Evolutionary conservation across 2,113 vertebrate species (phyloP).

Genomic region (Turnix velox): DNA sequence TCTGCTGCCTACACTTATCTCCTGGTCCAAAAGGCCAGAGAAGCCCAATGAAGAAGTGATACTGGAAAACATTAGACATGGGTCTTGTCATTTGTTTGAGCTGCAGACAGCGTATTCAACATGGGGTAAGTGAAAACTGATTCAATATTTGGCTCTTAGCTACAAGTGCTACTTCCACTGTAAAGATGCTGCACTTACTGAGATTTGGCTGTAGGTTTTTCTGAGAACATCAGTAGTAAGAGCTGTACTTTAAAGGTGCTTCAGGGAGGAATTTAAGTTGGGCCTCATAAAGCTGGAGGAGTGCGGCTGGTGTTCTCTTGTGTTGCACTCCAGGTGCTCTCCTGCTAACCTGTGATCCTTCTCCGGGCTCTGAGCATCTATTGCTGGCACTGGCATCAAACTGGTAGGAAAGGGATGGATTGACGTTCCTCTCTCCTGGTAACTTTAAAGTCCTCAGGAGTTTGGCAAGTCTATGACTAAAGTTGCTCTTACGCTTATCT

Average conservation of each 20-base stretch:
- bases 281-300: neutral
- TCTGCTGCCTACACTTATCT: neutral
- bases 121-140: neutral
- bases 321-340: neutral
- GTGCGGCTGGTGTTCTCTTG: neutral
- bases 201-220: neutral
- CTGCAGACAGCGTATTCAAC: neutral
- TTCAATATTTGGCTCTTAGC: neutral
- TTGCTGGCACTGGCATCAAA: neutral
- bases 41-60: rapidly evolving
- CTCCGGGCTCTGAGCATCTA: neutral
- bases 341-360: neutral
- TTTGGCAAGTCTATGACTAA: neutral
- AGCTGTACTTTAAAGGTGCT: neutral
- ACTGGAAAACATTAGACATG: neutral
- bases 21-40: neutral
- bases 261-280: too few species aligned
- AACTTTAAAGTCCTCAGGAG: neutral
- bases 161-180: neutral
- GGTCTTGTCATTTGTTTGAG: neutral
- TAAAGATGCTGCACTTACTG: neutral
- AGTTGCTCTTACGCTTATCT: neutral
- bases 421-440: neutral
- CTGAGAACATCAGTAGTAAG: neutral
- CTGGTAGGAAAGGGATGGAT: neutral